Percentiles rank a stretch among this genome's conserved stretches.
phyloP scores from a whole-genome alignment of 1,140 invertebrate species.

The Diprion similis region DNA sequence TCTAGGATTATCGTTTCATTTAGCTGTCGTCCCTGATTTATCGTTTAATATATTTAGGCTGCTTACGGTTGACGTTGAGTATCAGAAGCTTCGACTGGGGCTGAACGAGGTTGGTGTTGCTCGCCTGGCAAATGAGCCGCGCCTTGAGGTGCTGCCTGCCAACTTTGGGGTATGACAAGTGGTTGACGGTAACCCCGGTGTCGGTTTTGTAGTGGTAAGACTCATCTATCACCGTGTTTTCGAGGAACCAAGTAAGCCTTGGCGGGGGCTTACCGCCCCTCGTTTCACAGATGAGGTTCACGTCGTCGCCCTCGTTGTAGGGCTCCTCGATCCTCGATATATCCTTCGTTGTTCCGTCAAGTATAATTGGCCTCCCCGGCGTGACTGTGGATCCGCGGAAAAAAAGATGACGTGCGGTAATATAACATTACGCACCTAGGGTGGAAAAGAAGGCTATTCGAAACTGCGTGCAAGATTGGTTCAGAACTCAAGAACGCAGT shows the following conservation, averaged over 20 bases:
- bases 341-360: constrained; percentile 57
- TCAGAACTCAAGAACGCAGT: no score
- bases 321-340: constrained; percentile 58
- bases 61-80: constrained; percentile 88
- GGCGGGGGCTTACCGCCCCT: constrained; percentile 76
- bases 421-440: no score
- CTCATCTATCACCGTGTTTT: constrained; percentile 83
- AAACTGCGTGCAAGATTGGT: no score
- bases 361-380: constrained; percentile 65
- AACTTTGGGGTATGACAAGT: constrained; percentile 76
- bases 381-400: constrained; percentile 54
- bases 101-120: constrained; percentile 81
- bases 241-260: constrained; percentile 83
- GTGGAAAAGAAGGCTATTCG: no score
- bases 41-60: neutral
- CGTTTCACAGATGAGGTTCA: constrained; percentile 66
- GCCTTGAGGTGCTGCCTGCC: constrained; percentile 79
- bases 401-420: constrained; percentile 28
- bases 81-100: constrained; percentile 78
- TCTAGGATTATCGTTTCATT: no score
- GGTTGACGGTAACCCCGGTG: constrained; percentile 75
- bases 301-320: constrained; percentile 67
- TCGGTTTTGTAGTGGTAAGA: constrained; percentile 74
- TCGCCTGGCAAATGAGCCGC: constrained; percentile 82
- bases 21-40: no score